Conservation (phyloP, 2,888 invertebrate species). For the Endotricha flammealis region DNA sequence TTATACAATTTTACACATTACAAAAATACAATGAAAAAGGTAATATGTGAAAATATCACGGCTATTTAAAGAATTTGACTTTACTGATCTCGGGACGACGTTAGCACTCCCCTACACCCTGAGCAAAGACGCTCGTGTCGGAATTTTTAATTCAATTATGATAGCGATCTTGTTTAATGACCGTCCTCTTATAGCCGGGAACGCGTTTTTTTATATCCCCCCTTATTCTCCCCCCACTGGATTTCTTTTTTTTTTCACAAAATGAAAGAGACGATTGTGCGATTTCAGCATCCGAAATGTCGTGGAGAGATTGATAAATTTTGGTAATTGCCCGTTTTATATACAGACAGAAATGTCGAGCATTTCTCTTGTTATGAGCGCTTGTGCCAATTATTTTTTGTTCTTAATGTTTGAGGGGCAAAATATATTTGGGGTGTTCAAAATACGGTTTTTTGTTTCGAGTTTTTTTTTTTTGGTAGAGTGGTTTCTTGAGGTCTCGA, state of each 20-base stretch:
- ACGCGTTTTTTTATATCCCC: constrained; percentile 48
- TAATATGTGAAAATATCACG: constrained; percentile 24
- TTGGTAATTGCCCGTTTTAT: constrained; percentile 42
- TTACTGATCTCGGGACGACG: constrained; percentile 24
- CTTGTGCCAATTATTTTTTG: constrained; percentile 4
- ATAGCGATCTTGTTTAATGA: constrained; percentile 77
- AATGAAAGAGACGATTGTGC: constrained; percentile 18
- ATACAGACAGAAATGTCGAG: constrained; percentile 16
- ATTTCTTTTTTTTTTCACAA: constrained; percentile 21
- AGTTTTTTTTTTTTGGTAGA: too few relatives aligned
- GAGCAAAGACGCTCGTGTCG: constrained; percentile 58
- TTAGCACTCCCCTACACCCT: constrained; percentile 25
- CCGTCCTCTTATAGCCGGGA: constrained; percentile 51
- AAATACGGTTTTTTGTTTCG: neutral
- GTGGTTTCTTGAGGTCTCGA: too few relatives aligned
- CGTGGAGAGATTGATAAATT: constrained; percentile 49
- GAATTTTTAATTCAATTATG: constrained; percentile 79
- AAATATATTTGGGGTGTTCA: neutral
- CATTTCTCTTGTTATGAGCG: constrained; percentile 11
- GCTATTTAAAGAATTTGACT: constrained; percentile 23
- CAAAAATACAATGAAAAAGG: neutral
- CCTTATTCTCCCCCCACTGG: constrained; percentile 8
- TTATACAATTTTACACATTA: too few relatives aligned
- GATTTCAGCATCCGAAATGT: constrained; percentile 32
- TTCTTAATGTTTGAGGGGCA: constrained; percentile 1